These are phyloP conservation scores for Geodia barretti DNA, from an alignment of 37 sponge, comb jelly and placozoan genomes.

Conservation along the genomic window DNA sequence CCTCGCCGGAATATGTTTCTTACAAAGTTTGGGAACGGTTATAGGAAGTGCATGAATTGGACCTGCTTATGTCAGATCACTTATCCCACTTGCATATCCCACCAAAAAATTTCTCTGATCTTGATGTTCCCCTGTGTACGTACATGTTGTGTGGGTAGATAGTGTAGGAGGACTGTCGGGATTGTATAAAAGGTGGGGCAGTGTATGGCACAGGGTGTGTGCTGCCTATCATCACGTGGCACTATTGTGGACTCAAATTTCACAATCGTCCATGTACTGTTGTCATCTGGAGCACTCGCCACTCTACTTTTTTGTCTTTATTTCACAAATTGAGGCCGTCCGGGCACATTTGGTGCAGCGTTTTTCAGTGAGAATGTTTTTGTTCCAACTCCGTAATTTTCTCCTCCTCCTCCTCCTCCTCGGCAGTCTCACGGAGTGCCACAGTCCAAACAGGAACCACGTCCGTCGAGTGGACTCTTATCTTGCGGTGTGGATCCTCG, in stretches of 20 bases:
- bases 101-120: too few relatives aligned
- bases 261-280: constrained; percentile 1
- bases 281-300: neutral
- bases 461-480: constrained; percentile 70
- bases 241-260: too few relatives aligned
- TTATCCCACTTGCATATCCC: too few relatives aligned
- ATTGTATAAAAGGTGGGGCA: too few relatives aligned
- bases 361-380: constrained; percentile 4
- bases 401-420: neutral
- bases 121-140: too few relatives aligned
- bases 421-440: constrained; percentile 53
- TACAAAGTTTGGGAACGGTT: neutral
- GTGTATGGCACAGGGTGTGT: too few relatives aligned
- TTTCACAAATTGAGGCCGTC: neutral
- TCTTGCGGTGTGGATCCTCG: constrained; percentile 71
- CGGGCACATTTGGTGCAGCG: constrained; percentile 2
- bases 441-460: constrained; percentile 58
- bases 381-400: neutral
- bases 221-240: too few relatives aligned
- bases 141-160: too few relatives aligned
- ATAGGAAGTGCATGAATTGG: neutral
- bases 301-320: neutral
- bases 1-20: too few relatives aligned
- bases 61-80: neutral
- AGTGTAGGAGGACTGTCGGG: too few relatives aligned